Percentiles rank a stretch among this genome's conserved stretches.
Conservation (phyloP, 2,113 vertebrate species). For the Melanerpes formicivorus region DNA sequence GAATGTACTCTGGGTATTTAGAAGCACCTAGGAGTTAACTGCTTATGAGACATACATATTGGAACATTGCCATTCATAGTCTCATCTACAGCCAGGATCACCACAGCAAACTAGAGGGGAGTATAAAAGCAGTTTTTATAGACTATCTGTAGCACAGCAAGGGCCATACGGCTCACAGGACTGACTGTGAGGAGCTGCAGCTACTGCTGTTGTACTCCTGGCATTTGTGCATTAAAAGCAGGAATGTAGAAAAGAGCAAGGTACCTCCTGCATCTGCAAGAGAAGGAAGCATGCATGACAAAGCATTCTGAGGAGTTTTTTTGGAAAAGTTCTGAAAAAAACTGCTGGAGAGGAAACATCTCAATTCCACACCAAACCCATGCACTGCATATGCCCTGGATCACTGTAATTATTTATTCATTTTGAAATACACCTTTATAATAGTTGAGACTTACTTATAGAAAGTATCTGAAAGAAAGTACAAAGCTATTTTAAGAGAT, state of each 20-base stretch:
- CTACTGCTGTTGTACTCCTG: neutral
- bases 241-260: neutral
- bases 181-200: neutral
- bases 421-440: neutral
- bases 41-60: neutral
- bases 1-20: too few relatives aligned
- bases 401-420: slow-evolving; percentile 17
- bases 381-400: neutral
- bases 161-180: neutral
- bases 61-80: too few relatives aligned
- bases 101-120: neutral
- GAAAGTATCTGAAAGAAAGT: neutral
- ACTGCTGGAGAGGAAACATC: neutral
- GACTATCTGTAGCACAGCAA: neutral
- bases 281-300: neutral
- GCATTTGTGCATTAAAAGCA: fast-evolving
- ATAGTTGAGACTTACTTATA: neutral
- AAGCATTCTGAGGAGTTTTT: neutral
- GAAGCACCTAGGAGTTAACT: neutral
- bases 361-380: neutral
- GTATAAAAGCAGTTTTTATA: fast-evolving
- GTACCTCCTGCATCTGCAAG: neutral
- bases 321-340: neutral
- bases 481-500: neutral
- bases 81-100: neutral